Base-by-base conservation (phyloP, 1,140 invertebrate species). In the Bombus vancouverensis region DNA sequence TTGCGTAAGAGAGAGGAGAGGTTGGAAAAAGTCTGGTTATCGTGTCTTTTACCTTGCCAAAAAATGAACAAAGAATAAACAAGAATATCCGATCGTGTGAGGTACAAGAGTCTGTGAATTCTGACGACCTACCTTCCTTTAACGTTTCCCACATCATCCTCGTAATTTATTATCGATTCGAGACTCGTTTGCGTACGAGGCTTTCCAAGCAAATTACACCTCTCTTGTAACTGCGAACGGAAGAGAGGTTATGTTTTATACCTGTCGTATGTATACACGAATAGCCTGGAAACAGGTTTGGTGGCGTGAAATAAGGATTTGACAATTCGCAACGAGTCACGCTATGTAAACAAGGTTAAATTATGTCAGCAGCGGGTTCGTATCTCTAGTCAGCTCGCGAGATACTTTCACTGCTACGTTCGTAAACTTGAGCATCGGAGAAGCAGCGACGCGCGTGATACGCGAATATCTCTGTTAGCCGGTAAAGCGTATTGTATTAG, bases 291-390 rank as follows among this genome's bases (percentile, higher is more conserved):
- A 78, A 65, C 76, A 65, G 76, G 59, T 78, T 78, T 44, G 0
- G 6, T 3, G 25, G 15, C 10, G 22, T 37, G 57, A 65, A 59
- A 37, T 53, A 75, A 42, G 39, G 59, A 65, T 44, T 78, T 13
- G 59, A 39, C 53, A 10, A n/a, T 25, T 73, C n/a, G 71, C 39
- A 32, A 42, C 28, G 71, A 44, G 28, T 18, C 28, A 44, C 28
- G 28, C 34, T 42, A 15, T 15, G 74, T 76, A 78, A 77, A 77
- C 75, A 77, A 65, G 74, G 53, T 76, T 65, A 44, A 39, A 42
- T 65, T 42, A n/a, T 65, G 76, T n/a, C 34, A 78, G 39, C 13
- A 47, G 39, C 28, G 18, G 1, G 39, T n/a, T 37, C 53, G 25
- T 13, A 15, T 34, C 15, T 47, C 47, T 47, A 47, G 47, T 47